Percentiles rank a stretch among this genome's conserved stretches.
Evolutionary conservation across 1,140 invertebrate species (phyloP).

Genomic region (Magallana ariakensis): DNA sequence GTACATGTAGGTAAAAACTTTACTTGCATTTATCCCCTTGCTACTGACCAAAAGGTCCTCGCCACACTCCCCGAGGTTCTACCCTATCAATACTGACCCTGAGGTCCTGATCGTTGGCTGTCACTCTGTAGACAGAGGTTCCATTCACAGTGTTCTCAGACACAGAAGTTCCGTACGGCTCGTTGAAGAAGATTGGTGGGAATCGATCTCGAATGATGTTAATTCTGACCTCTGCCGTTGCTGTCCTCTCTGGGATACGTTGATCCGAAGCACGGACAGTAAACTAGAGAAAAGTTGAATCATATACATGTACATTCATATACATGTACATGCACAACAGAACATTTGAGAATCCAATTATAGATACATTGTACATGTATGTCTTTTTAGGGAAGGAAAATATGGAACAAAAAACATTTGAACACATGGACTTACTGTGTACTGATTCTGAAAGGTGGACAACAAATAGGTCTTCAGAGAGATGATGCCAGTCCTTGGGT

Average conservation of each 20-base stretch:
- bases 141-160: conserved; percentile 55
- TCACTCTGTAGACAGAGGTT: conserved; percentile 53
- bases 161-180: conserved; percentile 50
- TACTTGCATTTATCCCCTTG: no score
- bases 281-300: conserved; percentile 58
- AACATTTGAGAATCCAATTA: no score
- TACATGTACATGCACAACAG: no score
- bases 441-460: conserved; percentile 42
- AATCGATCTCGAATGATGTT: conserved; percentile 59
- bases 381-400: no score
- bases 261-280: conserved; percentile 85
- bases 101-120: conserved; percentile 64
- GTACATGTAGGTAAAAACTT: no score
- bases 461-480: conserved; percentile 59
- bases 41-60: no score
- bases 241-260: conserved; percentile 88
- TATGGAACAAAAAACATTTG: no score
- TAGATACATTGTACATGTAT: no score
- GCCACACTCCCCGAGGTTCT: no score
- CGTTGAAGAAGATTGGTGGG: conserved; percentile 58
- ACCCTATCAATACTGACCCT: conserved; percentile 41
- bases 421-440: conserved; percentile 50
- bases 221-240: conserved; percentile 69
- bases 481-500: conserved; percentile 61
- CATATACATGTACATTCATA: neutral